A percentile compares a stretch with the other conserved stretches of the same genome.
phyloP scores from a whole-genome alignment of 2,888 invertebrate species.

The Mechanitis mazaeus region DNA sequence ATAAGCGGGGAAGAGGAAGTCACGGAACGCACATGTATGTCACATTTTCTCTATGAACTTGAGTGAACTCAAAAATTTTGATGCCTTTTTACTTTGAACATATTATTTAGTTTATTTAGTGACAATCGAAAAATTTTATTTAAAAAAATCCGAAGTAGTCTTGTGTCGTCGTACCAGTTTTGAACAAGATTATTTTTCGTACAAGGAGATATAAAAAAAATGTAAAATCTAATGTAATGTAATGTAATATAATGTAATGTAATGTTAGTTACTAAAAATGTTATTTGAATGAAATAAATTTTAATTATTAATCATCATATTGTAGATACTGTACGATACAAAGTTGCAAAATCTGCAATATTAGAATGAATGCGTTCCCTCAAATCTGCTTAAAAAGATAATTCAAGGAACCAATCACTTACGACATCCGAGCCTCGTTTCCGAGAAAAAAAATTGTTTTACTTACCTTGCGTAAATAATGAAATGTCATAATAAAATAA shows the following conservation, averaged over 20 bases:
- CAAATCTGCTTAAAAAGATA: conserved; percentile 42
- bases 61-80: conserved; percentile 56
- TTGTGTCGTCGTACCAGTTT: too few relatives aligned
- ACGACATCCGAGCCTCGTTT: conserved; percentile 39
- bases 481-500: conserved; percentile 32
- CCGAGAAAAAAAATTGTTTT: conserved; percentile 33
- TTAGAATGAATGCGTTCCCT: conserved; percentile 21
- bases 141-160: too few relatives aligned
- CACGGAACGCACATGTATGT: conserved; percentile 68
- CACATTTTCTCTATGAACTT: conserved; percentile 74
- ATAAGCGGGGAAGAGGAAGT: conserved; percentile 76
- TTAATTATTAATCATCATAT: too few relatives aligned
- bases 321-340: too few relatives aligned
- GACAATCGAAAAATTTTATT: too few relatives aligned
- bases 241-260: too few relatives aligned
- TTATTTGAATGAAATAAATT: too few relatives aligned
- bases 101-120: not conserved
- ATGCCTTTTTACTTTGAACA: conserved; percentile 30
- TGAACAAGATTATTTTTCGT: too few relatives aligned
- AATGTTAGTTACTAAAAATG: too few relatives aligned
- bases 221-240: too few relatives aligned
- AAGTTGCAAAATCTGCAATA: conserved; percentile 12
- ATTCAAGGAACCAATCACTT: conserved; percentile 45
- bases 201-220: too few relatives aligned
- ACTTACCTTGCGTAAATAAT: conserved; percentile 43